These are phyloP conservation scores for Torymus tubicola DNA, from an alignment of 2,888 invertebrate species.

Conservation along the genomic window DNA sequence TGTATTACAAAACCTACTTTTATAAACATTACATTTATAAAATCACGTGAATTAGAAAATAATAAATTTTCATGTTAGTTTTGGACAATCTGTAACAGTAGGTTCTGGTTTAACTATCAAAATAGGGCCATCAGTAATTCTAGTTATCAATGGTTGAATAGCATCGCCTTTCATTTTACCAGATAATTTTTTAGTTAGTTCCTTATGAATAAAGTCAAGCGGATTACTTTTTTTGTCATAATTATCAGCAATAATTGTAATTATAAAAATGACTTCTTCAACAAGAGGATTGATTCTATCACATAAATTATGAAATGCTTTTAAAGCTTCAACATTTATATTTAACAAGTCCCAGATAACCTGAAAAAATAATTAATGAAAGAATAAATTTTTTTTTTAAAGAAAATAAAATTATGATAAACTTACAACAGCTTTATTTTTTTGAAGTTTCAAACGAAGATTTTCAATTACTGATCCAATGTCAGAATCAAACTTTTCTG, in stretches of 20 bases:
- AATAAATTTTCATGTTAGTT: conserved; percentile 49
- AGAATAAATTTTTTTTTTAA: background rate
- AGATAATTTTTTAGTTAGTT: conserved; percentile 71
- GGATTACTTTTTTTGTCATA: conserved; percentile 61
- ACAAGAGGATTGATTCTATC: conserved; percentile 78
- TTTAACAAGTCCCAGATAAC: conserved; percentile 68
- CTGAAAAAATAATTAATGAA: conserved; percentile 62
- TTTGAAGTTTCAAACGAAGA: conserved; percentile 57
- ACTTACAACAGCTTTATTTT: conserved; percentile 68
- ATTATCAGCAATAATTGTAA: conserved; percentile 74
- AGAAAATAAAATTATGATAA: conserved; percentile 11
- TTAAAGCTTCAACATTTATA: conserved; percentile 67
- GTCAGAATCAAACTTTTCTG: conserved; percentile 67
- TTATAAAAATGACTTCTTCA: conserved; percentile 74
- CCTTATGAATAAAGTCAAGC: conserved; percentile 69
- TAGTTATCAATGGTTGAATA: conserved; percentile 76
- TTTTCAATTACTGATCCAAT: conserved; percentile 69
- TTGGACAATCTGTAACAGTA: conserved; percentile 57
- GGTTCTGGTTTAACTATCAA: conserved; percentile 68
- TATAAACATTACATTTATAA: conserved; percentile 36
- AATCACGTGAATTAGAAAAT: conserved; percentile 67
- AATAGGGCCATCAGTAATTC: conserved; percentile 75
- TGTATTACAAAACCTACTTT: too few species aligned
- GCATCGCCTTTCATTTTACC: conserved; percentile 74
- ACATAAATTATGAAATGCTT: conserved; percentile 80